These are phyloP conservation scores for Lipophrys pholis DNA, from an alignment of 2,113 vertebrate genomes.

Conservation along the genomic window DNA sequence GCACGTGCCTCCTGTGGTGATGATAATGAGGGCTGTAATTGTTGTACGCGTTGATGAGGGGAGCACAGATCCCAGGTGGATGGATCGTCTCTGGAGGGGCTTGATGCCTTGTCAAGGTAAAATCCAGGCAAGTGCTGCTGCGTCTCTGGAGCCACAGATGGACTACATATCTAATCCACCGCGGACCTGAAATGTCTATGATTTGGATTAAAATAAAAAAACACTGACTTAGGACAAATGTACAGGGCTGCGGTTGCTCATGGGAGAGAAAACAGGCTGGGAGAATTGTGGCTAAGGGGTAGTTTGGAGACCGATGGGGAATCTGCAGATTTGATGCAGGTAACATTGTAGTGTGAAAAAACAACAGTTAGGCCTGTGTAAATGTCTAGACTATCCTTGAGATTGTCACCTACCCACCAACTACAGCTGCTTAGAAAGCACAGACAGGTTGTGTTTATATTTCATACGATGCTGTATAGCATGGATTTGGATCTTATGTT, in stretches of 20 bases:
- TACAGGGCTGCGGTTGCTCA: slow-evolving; percentile 20
- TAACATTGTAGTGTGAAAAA: slow-evolving; percentile 82
- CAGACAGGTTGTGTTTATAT: slow-evolving; percentile 47
- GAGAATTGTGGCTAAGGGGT: slow-evolving; percentile 44
- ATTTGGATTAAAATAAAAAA: slow-evolving; percentile 23
- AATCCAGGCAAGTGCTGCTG: slow-evolving; percentile 67
- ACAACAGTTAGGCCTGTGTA: slow-evolving; percentile 81
- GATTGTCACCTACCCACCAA: slow-evolving; percentile 78
- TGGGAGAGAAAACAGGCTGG: slow-evolving; percentile 51
- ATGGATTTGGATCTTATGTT: background rate
- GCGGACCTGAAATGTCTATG: slow-evolving; percentile 45
- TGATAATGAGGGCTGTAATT: slow-evolving; percentile 72
- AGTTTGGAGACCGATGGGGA: slow-evolving; percentile 63
- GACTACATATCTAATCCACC: slow-evolving; percentile 49
- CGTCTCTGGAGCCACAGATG: slow-evolving; percentile 60
- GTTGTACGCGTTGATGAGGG: slow-evolving; percentile 60
- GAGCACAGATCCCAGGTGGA: slow-evolving; percentile 68
- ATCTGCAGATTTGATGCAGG: slow-evolving; percentile 83
- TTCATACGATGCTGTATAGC: slow-evolving; percentile 20
- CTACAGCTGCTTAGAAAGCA: slow-evolving; percentile 42
- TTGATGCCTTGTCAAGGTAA: slow-evolving; percentile 72
- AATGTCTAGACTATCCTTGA: slow-evolving; percentile 75
- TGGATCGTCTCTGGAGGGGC: slow-evolving; percentile 53
- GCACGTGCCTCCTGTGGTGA: slow-evolving; percentile 56
- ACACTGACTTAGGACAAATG: slow-evolving; percentile 38